Conservation (phyloP, 2,113 vertebrate species). For the Actenoides lindsayi region DNA sequence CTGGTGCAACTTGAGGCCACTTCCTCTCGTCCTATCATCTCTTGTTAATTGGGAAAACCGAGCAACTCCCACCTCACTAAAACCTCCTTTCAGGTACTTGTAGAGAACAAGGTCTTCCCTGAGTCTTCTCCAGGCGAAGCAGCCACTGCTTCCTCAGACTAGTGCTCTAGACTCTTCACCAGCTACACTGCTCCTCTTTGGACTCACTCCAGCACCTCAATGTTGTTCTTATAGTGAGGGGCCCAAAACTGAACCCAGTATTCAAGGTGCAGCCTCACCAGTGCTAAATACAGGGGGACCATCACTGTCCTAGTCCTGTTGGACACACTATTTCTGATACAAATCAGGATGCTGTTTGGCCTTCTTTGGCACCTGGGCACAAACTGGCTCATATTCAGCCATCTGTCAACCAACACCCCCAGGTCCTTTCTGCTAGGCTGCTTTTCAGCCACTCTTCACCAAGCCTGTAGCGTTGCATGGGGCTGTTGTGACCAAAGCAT, state of each 20-base stretch:
- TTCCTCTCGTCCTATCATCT: background rate
- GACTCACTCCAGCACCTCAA: rapidly evolving
- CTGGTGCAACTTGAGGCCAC: background rate
- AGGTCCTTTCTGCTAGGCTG: background rate
- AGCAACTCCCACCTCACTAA: rapidly evolving
- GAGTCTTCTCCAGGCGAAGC: background rate
- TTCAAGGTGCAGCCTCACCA: rapidly evolving
- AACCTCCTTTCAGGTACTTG: background rate
- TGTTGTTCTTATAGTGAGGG: background rate
- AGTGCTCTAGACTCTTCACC: background rate
- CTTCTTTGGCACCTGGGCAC: background rate
- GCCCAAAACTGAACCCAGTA: background rate
- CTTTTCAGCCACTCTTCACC: background rate
- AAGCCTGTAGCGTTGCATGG: background rate
- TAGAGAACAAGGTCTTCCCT: background rate
- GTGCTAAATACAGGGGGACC: rapidly evolving
- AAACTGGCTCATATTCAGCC: background rate
- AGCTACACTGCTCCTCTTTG: rapidly evolving
- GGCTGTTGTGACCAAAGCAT: background rate
- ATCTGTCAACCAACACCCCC: rapidly evolving
- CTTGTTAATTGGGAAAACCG: background rate
- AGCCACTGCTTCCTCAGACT: background rate
- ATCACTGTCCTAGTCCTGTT: background rate
- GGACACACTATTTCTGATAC: background rate
- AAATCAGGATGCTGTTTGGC: background rate